A percentile compares a stretch with the other conserved stretches of the same genome.
Conservation (phyloP, 92 coral and sea anemone genomes). For the Palythoa grandiflora region DNA sequence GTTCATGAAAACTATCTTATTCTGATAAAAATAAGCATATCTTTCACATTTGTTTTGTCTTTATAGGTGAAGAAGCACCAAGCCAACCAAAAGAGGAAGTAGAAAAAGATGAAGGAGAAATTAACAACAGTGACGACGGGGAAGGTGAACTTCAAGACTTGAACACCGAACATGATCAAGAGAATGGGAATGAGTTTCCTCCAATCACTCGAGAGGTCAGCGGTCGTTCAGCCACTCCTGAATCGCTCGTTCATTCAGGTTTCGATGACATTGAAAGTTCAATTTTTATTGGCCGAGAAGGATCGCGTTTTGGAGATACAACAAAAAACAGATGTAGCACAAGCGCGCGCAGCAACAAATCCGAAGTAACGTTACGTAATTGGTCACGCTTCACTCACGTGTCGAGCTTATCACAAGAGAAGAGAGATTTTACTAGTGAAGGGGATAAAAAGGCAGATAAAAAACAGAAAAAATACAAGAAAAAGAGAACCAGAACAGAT, state of each 20-base stretch:
- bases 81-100: slow-evolving; percentile 42
- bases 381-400: slow-evolving; percentile 49
- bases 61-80: slow-evolving; percentile 26
- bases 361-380: slow-evolving; percentile 62
- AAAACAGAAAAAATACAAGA: slow-evolving; percentile 38
- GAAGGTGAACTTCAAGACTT: neutral
- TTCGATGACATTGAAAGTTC: slow-evolving; percentile 79
- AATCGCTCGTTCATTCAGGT: slow-evolving; percentile 60
- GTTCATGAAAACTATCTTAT: no score
- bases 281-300: slow-evolving; percentile 66
- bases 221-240: slow-evolving; percentile 84
- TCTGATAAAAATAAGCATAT: no score
- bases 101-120: slow-evolving; percentile 25
- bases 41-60: neutral
- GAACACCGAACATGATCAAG: slow-evolving; percentile 17
- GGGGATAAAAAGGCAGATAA: slow-evolving; percentile 3
- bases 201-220: slow-evolving; percentile 71
- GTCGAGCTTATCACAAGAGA: slow-evolving; percentile 22
- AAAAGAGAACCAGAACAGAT: slow-evolving; percentile 45
- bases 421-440: slow-evolving; percentile 26
- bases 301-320: slow-evolving; percentile 38
- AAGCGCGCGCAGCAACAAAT: slow-evolving; percentile 40
- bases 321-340: slow-evolving; percentile 36
- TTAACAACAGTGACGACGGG: slow-evolving; percentile 13
- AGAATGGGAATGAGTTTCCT: neutral